A percentile compares a stretch with the other conserved stretches of the same genome.
Conservation (phyloP, 2,113 vertebrate species). For the Leptobrachium leishanense region DNA sequence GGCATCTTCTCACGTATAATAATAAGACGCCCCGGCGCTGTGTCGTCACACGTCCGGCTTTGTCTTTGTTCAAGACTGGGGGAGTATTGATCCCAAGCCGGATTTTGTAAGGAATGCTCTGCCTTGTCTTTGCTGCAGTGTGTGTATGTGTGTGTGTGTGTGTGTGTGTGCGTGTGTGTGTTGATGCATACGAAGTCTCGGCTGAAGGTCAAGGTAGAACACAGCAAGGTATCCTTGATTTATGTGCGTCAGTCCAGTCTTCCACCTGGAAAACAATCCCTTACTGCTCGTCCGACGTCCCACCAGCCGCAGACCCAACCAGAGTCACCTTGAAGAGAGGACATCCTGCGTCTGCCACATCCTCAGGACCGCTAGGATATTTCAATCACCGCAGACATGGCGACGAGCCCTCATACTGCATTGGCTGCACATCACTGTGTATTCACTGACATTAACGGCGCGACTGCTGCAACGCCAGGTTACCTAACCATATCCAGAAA, state of each 20-base stretch:
- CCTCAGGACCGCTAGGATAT: background rate
- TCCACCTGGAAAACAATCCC: background rate
- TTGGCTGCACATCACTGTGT: background rate
- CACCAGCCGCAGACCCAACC: background rate
- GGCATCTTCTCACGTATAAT: background rate
- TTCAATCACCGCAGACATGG: background rate
- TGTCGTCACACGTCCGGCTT: background rate
- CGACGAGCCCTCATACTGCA: background rate
- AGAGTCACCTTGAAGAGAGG: constrained; percentile 29
- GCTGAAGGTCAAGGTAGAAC: background rate
- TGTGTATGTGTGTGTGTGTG: background rate
- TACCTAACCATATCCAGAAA: background rate
- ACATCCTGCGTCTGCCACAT: background rate
- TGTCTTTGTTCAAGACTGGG: background rate
- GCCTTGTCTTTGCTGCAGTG: constrained; percentile 1
- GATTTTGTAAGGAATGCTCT: background rate
- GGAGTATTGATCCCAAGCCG: background rate
- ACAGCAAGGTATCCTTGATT: too few species aligned
- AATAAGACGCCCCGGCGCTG: background rate
- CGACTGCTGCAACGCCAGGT: background rate
- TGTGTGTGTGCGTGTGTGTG: background rate
- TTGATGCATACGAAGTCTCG: background rate
- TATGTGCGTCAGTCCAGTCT: background rate
- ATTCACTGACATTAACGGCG: too few species aligned
- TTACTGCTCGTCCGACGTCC: background rate